Base-by-base conservation (phyloP, 1,140 invertebrate species). In the Meloidogyne chitwoodi region DNA sequence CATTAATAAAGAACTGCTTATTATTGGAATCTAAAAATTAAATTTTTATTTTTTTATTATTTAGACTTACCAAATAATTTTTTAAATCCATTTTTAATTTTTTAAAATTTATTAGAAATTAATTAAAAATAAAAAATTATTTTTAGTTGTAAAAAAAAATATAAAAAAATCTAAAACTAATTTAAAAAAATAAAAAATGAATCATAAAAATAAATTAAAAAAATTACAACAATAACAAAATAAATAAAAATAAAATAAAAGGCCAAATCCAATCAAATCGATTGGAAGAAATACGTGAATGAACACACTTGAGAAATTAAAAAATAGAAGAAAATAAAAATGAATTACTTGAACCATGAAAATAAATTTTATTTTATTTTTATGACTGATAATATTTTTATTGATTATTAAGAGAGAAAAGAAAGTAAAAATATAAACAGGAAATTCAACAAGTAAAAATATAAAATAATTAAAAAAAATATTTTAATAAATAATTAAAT, bases 1-100 rank as follows among this genome's bases (percentile, higher is more conserved):
- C 83, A 84, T 85, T 34, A 84, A 65, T 16, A 70, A 31, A 31
- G 63, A 61, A 38, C 70, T 77, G 29, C 34, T 68, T 22, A 78
- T 19, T 29, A 83, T 73, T 27, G 83, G 82, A 12, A 81, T 61
- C 48, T 56, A n/a, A 11, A 38, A 38, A 38, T 38, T 38, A 38
- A 38, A 10, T 38, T 38, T 38, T 38, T 38, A 6, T 38, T 38
- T 38, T 38, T 38, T 8, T 8, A 38, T 38, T 38, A 3, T 31
- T 31, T 3, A n/a, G 6, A 56, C 48, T 56, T n/a, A 73, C 16
- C 12, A 73, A 61, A 31, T 64, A 73, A 22, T 73, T 61, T 31
- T 44, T 34, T 56, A 56, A 73, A 11, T 8, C 34, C 71, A 73
- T 73, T 64, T 73, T 64, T 27, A 71, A 16, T 19, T 41, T 41